Conservation (phyloP, 1,140 invertebrate species). For the Macrobrachium nipponense region DNA sequence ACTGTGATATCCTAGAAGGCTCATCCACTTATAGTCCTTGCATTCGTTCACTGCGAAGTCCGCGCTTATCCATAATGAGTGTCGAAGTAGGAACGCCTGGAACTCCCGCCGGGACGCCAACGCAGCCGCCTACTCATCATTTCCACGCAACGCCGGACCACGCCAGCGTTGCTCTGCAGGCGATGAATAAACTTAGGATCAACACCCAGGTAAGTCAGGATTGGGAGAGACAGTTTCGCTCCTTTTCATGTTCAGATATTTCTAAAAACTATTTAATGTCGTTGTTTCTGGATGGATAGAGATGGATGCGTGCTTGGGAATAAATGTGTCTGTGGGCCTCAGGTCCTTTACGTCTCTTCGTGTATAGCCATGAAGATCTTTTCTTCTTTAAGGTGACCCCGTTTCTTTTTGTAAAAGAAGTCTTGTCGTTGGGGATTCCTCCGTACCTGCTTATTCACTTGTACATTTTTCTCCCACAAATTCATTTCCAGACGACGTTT, state of each 20-base stretch:
- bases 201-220: conserved; percentile 36
- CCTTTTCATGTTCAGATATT: neutral
- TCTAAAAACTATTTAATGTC: too few species aligned
- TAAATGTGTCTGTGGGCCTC: too few species aligned
- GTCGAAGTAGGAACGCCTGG: conserved; percentile 40
- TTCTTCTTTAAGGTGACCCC: too few species aligned
- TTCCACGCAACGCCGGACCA: conserved; percentile 54
- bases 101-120: conserved; percentile 32
- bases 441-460: too few species aligned
- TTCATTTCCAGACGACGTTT: too few species aligned
- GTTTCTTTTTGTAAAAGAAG: too few species aligned
- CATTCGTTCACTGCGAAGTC: neutral
- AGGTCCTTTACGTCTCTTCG: too few species aligned
- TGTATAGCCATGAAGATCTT: too few species aligned
- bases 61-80: conserved; percentile 1
- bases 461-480: neutral
- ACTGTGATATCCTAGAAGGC: neutral
- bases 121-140: conserved; percentile 46
- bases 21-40: neutral
- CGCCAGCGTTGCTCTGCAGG: conserved; percentile 41
- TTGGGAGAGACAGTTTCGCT: neutral
- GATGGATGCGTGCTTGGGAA: too few species aligned
- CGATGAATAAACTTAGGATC: conserved; percentile 49
- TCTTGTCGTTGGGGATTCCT: too few species aligned
- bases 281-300: too few species aligned